These are phyloP conservation scores for Brachylomia viminalis DNA, from an alignment of 2,888 invertebrate genomes.

Conservation along the genomic window DNA sequence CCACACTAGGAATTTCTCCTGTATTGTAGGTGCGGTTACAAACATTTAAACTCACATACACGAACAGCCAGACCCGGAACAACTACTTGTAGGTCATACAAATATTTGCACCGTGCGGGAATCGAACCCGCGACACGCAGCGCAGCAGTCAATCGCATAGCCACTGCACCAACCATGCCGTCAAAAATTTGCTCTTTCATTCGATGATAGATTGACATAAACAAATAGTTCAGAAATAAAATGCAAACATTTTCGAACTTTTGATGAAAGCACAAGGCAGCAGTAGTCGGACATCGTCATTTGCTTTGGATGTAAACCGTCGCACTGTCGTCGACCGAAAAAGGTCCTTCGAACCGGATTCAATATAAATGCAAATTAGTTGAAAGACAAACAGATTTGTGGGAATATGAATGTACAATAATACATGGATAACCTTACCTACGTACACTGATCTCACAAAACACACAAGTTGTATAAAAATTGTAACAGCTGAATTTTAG, in stretches of 20 bases:
- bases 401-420: conserved; percentile 71
- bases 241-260: background rate
- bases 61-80: no score
- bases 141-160: no score
- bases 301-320: background rate
- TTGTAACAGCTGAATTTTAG: background rate
- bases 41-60: no score
- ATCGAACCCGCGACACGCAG: no score
- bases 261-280: background rate
- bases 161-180: no score
- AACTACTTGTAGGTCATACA: no score
- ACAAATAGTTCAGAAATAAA: background rate
- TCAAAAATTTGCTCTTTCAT: background rate
- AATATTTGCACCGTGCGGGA: no score
- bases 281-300: background rate
- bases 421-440: conserved; percentile 45
- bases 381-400: conserved; percentile 73
- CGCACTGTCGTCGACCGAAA: conserved; percentile 34
- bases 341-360: conserved; percentile 54
- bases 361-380: conserved; percentile 76
- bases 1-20: no score
- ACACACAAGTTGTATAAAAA: background rate
- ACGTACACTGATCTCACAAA: background rate
- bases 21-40: no score
- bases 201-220: background rate